Evolutionary conservation across 2,888 invertebrate genomes (phyloP).

Genomic region (Muschampia staudingeri): DNA sequence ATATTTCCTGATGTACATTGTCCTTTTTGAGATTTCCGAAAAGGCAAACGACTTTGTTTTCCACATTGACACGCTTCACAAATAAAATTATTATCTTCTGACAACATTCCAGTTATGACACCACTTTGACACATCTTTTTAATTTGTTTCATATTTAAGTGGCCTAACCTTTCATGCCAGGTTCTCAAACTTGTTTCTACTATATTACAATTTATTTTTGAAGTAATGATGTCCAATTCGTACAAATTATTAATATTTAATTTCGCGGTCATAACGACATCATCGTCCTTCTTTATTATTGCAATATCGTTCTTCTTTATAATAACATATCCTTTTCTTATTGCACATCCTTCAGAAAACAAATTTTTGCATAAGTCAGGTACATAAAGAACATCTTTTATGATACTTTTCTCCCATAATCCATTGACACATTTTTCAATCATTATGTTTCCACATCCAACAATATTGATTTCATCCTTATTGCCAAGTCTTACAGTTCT

Average conservation of each 20-base stretch:
- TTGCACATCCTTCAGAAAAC: neutral
- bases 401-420: neutral
- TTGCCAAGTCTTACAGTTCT: neutral
- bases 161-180: neutral
- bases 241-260: neutral
- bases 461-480: neutral
- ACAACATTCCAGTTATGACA: neutral
- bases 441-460: neutral
- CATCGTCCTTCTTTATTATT: neutral
- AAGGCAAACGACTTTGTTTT: neutral
- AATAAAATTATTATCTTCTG: neutral
- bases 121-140: neutral
- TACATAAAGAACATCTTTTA: neutral
- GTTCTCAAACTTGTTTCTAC: neutral
- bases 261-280: neutral
- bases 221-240: neutral
- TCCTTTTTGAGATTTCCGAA: neutral
- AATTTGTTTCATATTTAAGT: neutral
- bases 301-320: neutral
- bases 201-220: neutral
- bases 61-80: neutral
- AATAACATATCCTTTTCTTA: constrained; percentile 3
- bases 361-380: neutral
- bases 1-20: neutral
- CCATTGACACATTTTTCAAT: constrained; percentile 7